Evolutionary conservation across 2,797 vertebrate species (phyloP).

Genomic region (Borostomias antarcticus): DNA sequence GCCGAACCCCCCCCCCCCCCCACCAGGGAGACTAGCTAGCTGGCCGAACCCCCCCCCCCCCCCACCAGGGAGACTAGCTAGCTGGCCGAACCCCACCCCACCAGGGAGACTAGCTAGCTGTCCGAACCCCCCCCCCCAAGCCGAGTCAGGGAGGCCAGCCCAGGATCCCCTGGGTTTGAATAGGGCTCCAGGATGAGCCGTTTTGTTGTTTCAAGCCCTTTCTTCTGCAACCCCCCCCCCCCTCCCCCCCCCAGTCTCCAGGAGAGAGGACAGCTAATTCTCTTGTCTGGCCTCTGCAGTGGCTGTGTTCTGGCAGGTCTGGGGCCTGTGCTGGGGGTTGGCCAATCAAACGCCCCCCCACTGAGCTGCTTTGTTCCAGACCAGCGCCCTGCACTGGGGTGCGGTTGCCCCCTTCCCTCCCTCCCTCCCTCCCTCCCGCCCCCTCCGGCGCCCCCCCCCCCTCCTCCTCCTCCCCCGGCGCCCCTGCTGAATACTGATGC

Average conservation of each 20-base stretch:
- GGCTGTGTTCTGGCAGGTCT: slow-evolving; percentile 59
- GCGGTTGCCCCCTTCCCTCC: slow-evolving; percentile 47
- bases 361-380: slow-evolving; percentile 73
- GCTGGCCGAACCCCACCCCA: too few relatives aligned
- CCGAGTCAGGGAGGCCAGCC: slow-evolving; percentile 17
- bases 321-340: slow-evolving; percentile 45
- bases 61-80: too few relatives aligned
- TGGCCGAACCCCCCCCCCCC: too few relatives aligned
- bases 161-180: slow-evolving; percentile 39
- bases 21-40: too few relatives aligned
- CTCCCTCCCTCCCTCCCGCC: slow-evolving; percentile 56
- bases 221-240: slow-evolving; percentile 29
- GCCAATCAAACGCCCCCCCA: slow-evolving; percentile 68
- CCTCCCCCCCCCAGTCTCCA: neutral
- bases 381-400: slow-evolving; percentile 64
- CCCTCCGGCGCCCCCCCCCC: slow-evolving; percentile 56
- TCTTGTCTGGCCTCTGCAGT: slow-evolving; percentile 53
- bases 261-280: slow-evolving; percentile 64
- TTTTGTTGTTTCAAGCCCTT: slow-evolving; percentile 41
- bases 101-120: too few relatives aligned
- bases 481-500: slow-evolving; percentile 72
- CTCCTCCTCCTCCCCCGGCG: slow-evolving; percentile 53
- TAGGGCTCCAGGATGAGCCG: slow-evolving; percentile 40
- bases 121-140: neutral
- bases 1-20: too few relatives aligned